A percentile compares a stretch with the other conserved stretches of the same genome.
phyloP scores from a whole-genome alignment of 1,140 invertebrate genomes.

The Hormaphis cornu region DNA sequence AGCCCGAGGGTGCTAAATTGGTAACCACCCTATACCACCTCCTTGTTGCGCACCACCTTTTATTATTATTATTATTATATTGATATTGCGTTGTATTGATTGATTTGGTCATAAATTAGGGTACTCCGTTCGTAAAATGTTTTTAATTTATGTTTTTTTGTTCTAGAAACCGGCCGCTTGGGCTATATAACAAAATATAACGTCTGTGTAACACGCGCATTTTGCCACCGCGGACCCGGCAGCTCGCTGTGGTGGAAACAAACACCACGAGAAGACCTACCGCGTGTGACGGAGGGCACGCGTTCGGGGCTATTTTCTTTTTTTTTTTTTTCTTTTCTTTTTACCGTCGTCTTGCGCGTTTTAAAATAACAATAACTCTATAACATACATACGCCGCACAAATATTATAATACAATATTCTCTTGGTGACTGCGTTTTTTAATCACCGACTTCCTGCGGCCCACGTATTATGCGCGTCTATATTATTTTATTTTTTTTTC shows the following conservation, averaged over 20 bases:
- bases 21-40: too few species aligned
- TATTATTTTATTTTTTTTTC: conserved; percentile 6
- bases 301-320: too few species aligned
- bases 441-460: conserved; percentile 21
- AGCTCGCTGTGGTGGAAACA: conserved; percentile 11
- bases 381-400: background rate
- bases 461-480: background rate
- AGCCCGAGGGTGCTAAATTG: too few species aligned
- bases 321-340: background rate
- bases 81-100: too few species aligned
- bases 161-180: too few species aligned
- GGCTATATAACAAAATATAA: too few species aligned
- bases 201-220: background rate
- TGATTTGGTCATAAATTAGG: too few species aligned
- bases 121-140: too few species aligned
- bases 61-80: too few species aligned
- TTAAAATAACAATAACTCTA: conserved; percentile 18
- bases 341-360: background rate
- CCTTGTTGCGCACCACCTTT: too few species aligned
- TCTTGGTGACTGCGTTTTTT: conserved; percentile 26
- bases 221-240: background rate
- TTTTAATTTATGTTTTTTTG: too few species aligned
- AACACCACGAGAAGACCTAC: background rate
- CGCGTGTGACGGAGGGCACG: conserved; percentile 29
- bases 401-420: conserved; percentile 22